Percentiles rank a stretch among this genome's conserved stretches.
Evolutionary conservation across 2,113 vertebrate species (phyloP).

Genomic region (western clawed frog (Xenopus tropicalis)): UCB_Xtro_10.0 CM004449.2:57980001-57980500

Average conservation of each 20-base stretch:
- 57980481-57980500: too few relatives aligned
- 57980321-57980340: constrained; percentile 26
- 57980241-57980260: constrained; percentile 42
- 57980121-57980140: constrained; percentile 27
- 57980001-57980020: constrained; percentile 43
- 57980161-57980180: neutral
- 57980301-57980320: constrained; percentile 40
- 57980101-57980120: constrained; percentile 20
- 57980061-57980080: neutral
- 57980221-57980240: constrained; percentile 2
- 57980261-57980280: constrained; percentile 44
- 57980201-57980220: neutral
- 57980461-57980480: too few relatives aligned
- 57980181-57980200: constrained; percentile 10
- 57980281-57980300: constrained; percentile 20
- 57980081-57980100: constrained; percentile 1
- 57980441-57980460: too few relatives aligned
- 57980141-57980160: constrained; percentile 32
- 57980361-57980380: neutral
- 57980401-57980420: too few relatives aligned
- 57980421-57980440: too few relatives aligned
- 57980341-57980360: constrained; percentile 11
- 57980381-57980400: too few relatives aligned
- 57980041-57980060: constrained; percentile 14
- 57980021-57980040: constrained; percentile 32